Evolutionary conservation across 2,888 invertebrate genomes (phyloP).

Genomic region (Cephus sareptanus): DNA sequence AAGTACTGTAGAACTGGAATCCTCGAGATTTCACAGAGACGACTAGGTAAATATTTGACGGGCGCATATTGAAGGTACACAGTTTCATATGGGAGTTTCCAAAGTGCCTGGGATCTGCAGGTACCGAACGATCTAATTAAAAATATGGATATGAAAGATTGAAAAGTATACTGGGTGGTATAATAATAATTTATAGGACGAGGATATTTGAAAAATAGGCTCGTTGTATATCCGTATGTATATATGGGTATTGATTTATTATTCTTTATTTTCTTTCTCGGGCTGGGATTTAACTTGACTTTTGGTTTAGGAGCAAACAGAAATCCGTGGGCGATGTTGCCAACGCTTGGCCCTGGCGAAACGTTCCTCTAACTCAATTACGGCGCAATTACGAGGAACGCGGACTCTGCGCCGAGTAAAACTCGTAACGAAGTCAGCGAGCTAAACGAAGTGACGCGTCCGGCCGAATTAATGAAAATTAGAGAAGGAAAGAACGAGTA

Average conservation of each 20-base stretch:
- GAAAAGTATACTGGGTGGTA: no score
- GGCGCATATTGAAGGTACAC: not conserved
- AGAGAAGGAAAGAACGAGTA: not conserved
- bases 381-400: not conserved
- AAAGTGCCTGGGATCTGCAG: not conserved
- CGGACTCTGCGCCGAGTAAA: not conserved
- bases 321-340: not conserved
- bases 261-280: not conserved
- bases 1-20: not conserved
- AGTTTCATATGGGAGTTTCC: not conserved
- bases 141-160: not conserved
- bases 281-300: no score
- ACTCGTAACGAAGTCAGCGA: conserved; percentile 3
- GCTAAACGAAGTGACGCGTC: not conserved
- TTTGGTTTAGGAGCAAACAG: not conserved
- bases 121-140: not conserved
- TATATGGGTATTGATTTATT: not conserved
- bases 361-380: not conserved
- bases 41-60: not conserved
- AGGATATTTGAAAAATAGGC: no score
- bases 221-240: no score
- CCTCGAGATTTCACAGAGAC: not conserved
- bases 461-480: not conserved
- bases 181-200: no score
- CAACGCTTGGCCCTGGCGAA: not conserved